Evolutionary conservation across 2,888 invertebrate genomes (phyloP), one percentile per base, ranked within the genome.

Genomic region (Torymus texanus): DNA sequence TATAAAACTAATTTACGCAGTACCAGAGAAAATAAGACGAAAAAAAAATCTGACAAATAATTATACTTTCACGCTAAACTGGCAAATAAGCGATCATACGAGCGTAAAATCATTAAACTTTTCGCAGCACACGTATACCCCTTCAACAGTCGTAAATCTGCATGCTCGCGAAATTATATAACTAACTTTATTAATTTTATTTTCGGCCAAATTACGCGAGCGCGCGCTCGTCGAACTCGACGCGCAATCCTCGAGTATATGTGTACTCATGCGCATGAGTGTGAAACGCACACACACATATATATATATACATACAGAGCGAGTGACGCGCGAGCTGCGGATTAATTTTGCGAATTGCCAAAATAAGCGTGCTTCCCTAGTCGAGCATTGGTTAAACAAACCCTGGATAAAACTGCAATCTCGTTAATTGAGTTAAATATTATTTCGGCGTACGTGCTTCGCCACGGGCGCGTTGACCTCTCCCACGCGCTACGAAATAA

Each of bases 261-360:
- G n/a, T 13, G 13, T 16, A 11, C 16, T 2, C 55, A 51, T 24
- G 11, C 59, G 55, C 5, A 51, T 55, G 16, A n/a, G 62, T 14
- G 66, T 14, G 65, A 21, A 51, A 5, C 14, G n/a, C n/a, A 13
- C 41, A 58, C 29, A 21, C 21, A 24, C 12, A 18, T 50, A 50
- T n/a, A 53, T 21, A 21, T 21, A 21, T 41, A 41, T 8, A 8
- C 8, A 41, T 41, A 67, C 67, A 67, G 53, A 53, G 67, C 29
- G 53, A 56, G 50, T 24, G n/a, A 58, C 50, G 21, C 51, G 41
- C 14, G 1, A 1, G 50, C 18, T 8, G 61, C 56, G 68, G 68
- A 78, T 73, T 78, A 67, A 73, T 78, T 73, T 78, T 50, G 24
- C 56, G 55, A 78, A 73, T 78, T 72, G 55, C 72, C 73, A 62